Base-by-base conservation (phyloP, 2,888 invertebrate species). In the Leptodirus hochenwartii region DNA sequence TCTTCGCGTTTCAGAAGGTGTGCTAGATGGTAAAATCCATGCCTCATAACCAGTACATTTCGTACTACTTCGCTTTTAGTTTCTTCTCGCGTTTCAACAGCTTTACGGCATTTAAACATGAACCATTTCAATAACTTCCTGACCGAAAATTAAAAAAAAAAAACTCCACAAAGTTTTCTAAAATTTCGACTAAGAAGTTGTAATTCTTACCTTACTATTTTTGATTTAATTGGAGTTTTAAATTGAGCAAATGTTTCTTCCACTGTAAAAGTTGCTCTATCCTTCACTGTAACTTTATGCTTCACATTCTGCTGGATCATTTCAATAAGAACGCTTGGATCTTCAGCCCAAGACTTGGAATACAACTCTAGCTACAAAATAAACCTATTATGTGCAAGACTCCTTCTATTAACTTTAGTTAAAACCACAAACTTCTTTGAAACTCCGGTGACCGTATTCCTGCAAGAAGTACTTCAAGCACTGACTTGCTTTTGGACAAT, bases 391-490 rank as follows among this genome's bases (percentile, higher is more conserved):
- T n/a, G n/a, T n/a, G n/a, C n/a, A n/a, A n/a, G n/a, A n/a, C n/a
- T n/a, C n/a, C n/a, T n/a, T n/a, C n/a, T n/a, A n/a, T 9, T 24
- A 6, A 6, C 11, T 9, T 9, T 23, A 11, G 8, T 9, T 23
- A 10, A 14, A 6, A n/a, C 23, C 16, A 37, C 40, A 38, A 47
- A 69, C 71, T 58, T 75, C 75, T 52, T 65, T 66, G 25, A 68
- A 52, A 33, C 62, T 59, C 38, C 84, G 62, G 49, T 80, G 76
- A 0, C 82, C 82, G 43, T 82, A 77, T 29, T 61, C 56, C 10
- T 63, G 48, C 31, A 84, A 51, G 46, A 85, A 80, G 4, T 53
- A 43, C 1, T 54, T 44, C 14, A 75, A 62, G 27, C 64, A 53
- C 2, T 52, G 40, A 25, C 59, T 50, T 6, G 49, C 52, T 11